phyloP scores from a whole-genome alignment of 2,888 invertebrate genomes.

The Shargacucullia verbasci region DNA sequence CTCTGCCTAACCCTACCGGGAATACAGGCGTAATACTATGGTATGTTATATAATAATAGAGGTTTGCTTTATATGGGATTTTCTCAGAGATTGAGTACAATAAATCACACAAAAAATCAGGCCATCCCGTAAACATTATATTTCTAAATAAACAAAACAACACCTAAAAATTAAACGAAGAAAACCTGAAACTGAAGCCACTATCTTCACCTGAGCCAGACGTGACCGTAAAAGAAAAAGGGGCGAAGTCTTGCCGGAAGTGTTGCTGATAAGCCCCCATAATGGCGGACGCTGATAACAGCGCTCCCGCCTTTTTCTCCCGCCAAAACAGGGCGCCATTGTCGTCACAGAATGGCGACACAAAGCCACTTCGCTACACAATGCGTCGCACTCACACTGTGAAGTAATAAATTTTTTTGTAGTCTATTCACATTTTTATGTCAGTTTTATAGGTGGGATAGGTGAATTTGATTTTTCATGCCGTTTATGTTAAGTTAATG shows the following conservation, averaged over 20 bases:
- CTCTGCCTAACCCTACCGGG: too few species aligned
- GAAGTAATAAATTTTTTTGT: conserved; percentile 78
- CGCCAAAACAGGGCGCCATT: conserved; percentile 85
- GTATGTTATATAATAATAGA: too few species aligned
- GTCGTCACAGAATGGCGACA: conserved; percentile 79
- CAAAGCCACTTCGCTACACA: conserved; percentile 76
- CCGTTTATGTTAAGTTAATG: conserved; percentile 44
- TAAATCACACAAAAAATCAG: too few species aligned
- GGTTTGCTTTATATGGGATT: too few species aligned
- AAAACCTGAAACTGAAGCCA: conserved; percentile 56
- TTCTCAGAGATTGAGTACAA: too few species aligned
- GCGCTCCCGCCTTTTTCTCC: conserved; percentile 87
- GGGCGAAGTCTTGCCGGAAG: conserved; percentile 83
- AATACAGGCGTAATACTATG: too few species aligned
- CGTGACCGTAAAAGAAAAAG: conserved; percentile 88
- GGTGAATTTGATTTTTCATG: conserved; percentile 56
- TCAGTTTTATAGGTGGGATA: conserved; percentile 64
- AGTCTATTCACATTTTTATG: conserved; percentile 69
- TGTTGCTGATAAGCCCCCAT: conserved; percentile 86
- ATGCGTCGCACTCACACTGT: conserved; percentile 62
- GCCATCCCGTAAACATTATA: too few species aligned
- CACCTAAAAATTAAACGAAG: conserved; percentile 59
- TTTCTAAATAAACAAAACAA: conserved; percentile 50
- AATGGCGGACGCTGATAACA: conserved; percentile 87
- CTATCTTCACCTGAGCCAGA: conserved; percentile 79